Evolutionary conservation across 2,888 invertebrate species (phyloP), one percentile per base, ranked within the genome.

Genomic region (Nebria salina): DNA sequence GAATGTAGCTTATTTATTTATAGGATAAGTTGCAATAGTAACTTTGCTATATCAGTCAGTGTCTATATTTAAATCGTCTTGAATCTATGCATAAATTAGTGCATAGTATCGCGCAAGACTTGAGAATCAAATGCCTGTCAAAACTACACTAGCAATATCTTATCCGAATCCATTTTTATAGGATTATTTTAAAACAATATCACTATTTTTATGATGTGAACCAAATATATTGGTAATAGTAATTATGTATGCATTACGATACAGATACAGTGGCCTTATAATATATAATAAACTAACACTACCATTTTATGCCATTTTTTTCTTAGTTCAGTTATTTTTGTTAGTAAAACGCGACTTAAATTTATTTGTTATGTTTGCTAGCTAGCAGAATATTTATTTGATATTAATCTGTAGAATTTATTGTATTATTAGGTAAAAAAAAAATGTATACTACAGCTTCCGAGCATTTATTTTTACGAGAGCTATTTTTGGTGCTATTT

Each of bases 401-500:
- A 73, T 74, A 65, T 78, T 65, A 77, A 73, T 15, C 79, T 75
- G 68, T 79, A 80, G 75, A 70, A 72, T 80, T 75, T 80, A 70
- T 70, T 65, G 68, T 80, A 75, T 75, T 73, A 15, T 76, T 70
- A 76, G 76, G 42, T 66, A 25, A 64, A n/a, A 11, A 20, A 54
- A 54, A 54, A 8, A 54, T 54, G 54, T 54, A 54, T 54, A 54
- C 54, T 85, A 87, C 85, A 86, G 87, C 87, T 88, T 87, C 81
- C 85, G 85, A 87, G 88, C 88, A 88, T 88, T 89, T 88, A 88
- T 86, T 84, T 85, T 84, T 84, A 83, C 85, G 76, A 86, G 88
- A 88, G 89, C 88, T 87, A 86, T 85, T 86, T 72, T 87, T 88
- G 88, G 88, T 89, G 89, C 89, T 89, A 89, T 85, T 86, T 86